Evolutionary conservation across 2,888 invertebrate genomes (phyloP), one percentile per base, ranked within the genome.

Genomic region (Plebejus melissa): DNA sequence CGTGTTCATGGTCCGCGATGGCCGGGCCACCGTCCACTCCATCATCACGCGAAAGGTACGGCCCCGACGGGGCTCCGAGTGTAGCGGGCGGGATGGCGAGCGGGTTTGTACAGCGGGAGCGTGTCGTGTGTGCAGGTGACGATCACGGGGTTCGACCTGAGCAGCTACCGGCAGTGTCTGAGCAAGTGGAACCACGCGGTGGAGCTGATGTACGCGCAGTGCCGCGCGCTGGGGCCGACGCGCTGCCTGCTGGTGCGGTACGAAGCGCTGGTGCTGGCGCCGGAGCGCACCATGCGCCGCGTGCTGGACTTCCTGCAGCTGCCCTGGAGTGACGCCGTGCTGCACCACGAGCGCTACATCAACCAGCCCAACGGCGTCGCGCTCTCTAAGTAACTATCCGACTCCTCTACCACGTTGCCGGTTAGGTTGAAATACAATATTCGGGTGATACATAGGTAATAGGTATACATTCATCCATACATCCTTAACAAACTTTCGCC

Each of bases 1-100:
- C 93, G 95, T 99, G 82, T 98, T 99, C 90, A 99, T 99, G 98
- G 96, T 99, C 82, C 96, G 99, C 79, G 99, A 99, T 90, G 99
- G 99, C 41, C 96, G 99, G 79, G 99, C 99, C 78, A 99, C 99
- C 38, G 99, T 99, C 78, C 99, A 99, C 94, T 99, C 99, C 79
- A 99, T 99, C 88, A 99, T 99, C 86, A 97, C 98, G 74, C 95
- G 99, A 83, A 98, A 98, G 95, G 98, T 97, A 84, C 9, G 1
- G 1, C 46, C 46, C 46, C 46, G 46, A 9, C 46, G 46, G 46
- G 9, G 46, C 9, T 46, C 46, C 46, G 46, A 46, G 46, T 0
- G 2, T 9, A 46, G 9, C 46, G 46, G 46, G 9, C 46, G 9
- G 9, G 9, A 41, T 9, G 46, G 46, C 9, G 46, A 9, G 46